Percentiles rank a stretch among this genome's conserved stretches.
phyloP scores from a whole-genome alignment of 2,797 vertebrate species.

The Phalanger gymnotis region DNA sequence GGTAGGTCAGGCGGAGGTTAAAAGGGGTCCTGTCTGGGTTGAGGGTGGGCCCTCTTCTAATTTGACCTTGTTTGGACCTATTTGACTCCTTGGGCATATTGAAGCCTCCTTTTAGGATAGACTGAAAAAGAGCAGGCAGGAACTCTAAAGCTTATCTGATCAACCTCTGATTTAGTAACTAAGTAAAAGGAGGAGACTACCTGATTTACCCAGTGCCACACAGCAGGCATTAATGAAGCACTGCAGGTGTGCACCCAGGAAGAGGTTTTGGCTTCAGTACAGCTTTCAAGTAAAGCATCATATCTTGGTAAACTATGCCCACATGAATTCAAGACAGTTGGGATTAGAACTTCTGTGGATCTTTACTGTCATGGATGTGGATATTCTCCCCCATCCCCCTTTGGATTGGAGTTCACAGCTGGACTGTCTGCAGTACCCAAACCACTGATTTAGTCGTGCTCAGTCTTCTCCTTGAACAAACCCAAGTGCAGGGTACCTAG shows the following conservation, averaged over 20 bases:
- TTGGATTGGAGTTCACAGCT: neutral
- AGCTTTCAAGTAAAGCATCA: conserved; percentile 7
- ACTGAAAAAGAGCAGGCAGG: neutral
- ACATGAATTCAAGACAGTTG: conserved; percentile 16
- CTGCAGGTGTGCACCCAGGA: neutral
- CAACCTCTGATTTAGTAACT: conserved; percentile 27
- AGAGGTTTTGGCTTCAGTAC: conserved; percentile 42
- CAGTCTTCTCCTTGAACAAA: conserved; percentile 31
- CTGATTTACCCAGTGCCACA: conserved; percentile 2
- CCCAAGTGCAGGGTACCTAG: neutral
- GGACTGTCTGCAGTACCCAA: neutral
- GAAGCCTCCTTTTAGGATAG: conserved; percentile 11
- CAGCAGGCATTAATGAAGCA: conserved; percentile 35
- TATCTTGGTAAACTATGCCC: neutral
- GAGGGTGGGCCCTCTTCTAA: neutral
- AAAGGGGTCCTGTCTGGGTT: conserved; percentile 5
- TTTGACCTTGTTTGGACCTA: conserved; percentile 29
- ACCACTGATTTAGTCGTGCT: neutral
- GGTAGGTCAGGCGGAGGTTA: neutral
- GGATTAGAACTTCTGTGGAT: conserved; percentile 16
- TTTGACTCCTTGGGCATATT: conserved; percentile 21
- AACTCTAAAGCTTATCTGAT: neutral
- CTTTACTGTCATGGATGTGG: neutral
- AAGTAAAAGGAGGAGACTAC: neutral
- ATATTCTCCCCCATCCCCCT: neutral